Evolutionary conservation across 2,888 invertebrate species (phyloP), one percentile per base, ranked within the genome.

Genomic region (Xylocampa areola): DNA sequence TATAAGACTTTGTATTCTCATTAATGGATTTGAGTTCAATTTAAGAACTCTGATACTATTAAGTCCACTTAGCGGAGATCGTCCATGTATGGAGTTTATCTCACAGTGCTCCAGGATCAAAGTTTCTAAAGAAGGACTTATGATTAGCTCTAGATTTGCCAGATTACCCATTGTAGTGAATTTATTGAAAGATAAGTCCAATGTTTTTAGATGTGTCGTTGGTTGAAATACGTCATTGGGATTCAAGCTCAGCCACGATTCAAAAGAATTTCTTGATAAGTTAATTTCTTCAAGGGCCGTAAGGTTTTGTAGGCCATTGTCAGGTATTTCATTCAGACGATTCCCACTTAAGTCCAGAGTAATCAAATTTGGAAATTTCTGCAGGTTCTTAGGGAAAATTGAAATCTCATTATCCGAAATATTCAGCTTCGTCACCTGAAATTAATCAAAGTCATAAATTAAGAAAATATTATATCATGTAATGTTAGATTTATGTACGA

Each of bases 111-210:
- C 94, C 50, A 96, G 87, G 62, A 95, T 94, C 54, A 97, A 84
- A 11, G 93, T 94, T 73, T 94, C 94, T 16, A 97, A 82, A 0
- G 95, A 94, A 10, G 89, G 78, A 67, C 95, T 96, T 33, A 94
- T 89, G 2, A 97, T 82, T n/a, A 95, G 88, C 54, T 95, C 94
- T 29, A 86, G 84, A 40, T 90, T 88, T 13, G 92, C 92, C 36
- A 91, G 87, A 67, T 89, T 92, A 0, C 90, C 93, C 78, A 96
- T 91, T 29, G 88, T 91, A 30, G 77, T 83, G 32, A 97, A 87
- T 27, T 92, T 94, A 84, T 97, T 97, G 40, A 93, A 86, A 0
- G 96, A 95, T n/a, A 97, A 85, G 64, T 95, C 94, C n/a, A 97
- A 85, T 32, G 88, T 91, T 74, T 91, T 92, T 40, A 97, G 86